Conservation (phyloP, 2,888 invertebrate genomes). For the Diarsia brunnea region DNA sequence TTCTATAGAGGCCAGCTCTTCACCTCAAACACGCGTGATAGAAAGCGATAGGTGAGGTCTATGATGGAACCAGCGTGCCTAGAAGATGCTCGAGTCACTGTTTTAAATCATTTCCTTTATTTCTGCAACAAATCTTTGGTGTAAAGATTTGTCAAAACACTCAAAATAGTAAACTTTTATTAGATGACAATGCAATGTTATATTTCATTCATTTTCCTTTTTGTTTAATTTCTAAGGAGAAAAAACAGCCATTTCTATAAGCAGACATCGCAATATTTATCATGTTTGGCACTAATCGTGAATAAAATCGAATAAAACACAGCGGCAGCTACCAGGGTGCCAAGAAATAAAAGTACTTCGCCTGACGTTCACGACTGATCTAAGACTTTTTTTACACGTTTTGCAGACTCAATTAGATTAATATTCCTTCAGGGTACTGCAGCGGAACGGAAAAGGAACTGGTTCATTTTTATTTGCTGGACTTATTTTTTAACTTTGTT, state of each 20-base stretch:
- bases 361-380: slow-evolving; percentile 18
- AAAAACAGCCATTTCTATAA: slow-evolving; percentile 1
- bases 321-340: not conserved
- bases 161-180: not conserved
- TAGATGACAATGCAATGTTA: not conserved
- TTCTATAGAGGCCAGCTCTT: too few relatives aligned
- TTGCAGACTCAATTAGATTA: slow-evolving; percentile 25
- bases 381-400: too few relatives aligned
- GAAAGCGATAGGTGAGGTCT: too few relatives aligned
- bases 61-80: too few relatives aligned
- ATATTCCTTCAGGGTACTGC: slow-evolving; percentile 17
- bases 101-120: not conserved
- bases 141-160: not conserved
- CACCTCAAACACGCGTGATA: too few relatives aligned
- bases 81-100: too few relatives aligned
- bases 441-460: slow-evolving; percentile 10
- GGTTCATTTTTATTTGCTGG: not conserved
- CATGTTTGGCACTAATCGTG: slow-evolving; percentile 3
- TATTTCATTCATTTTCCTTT: not conserved
- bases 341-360: slow-evolving; percentile 12
- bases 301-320: slow-evolving; percentile 34
- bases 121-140: too few relatives aligned
- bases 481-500: not conserved
- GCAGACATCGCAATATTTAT: not conserved
- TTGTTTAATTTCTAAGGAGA: not conserved